Conservation (phyloP, 2,797 vertebrate genomes). For the Myioborus melanocephalus region DNA sequence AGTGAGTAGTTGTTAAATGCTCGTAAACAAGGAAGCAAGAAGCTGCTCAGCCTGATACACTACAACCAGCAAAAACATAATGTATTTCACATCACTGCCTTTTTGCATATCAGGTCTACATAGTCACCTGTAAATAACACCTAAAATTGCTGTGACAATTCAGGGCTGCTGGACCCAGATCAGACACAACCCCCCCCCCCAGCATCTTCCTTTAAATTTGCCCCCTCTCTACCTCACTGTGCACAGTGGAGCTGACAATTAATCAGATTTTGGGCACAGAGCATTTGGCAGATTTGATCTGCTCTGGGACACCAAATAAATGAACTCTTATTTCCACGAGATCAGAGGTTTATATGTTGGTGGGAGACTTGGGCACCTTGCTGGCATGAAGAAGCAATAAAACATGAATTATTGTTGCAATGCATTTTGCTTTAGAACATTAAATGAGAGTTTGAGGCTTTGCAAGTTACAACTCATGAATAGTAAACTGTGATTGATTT, state of each 20-base stretch:
- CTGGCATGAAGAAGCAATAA: slow-evolving; percentile 17
- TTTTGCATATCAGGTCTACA: background rate
- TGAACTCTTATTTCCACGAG: slow-evolving; percentile 1
- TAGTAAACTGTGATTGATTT: slow-evolving; percentile 41
- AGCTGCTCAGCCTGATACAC: background rate
- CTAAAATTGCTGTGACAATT: background rate
- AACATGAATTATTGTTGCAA: background rate
- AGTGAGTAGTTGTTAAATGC: background rate
- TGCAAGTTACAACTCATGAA: background rate
- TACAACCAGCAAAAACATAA: accelerated
- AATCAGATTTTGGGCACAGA: background rate
- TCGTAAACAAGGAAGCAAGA: background rate
- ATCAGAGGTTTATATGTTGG: slow-evolving; percentile 21
- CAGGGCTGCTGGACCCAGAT: background rate
- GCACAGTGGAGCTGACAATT: background rate
- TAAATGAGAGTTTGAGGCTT: background rate
- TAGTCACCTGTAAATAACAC: background rate
- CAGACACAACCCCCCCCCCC: background rate
- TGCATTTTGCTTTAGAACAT: background rate
- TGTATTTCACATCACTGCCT: background rate
- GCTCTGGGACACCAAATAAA: slow-evolving; percentile 13
- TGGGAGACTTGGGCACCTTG: background rate
- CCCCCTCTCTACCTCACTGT: background rate
- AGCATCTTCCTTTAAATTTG: background rate
- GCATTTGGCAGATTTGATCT: background rate